phyloP scores from a whole-genome alignment of 2,888 invertebrate species.

The Phrixothrix hirtus region DNA sequence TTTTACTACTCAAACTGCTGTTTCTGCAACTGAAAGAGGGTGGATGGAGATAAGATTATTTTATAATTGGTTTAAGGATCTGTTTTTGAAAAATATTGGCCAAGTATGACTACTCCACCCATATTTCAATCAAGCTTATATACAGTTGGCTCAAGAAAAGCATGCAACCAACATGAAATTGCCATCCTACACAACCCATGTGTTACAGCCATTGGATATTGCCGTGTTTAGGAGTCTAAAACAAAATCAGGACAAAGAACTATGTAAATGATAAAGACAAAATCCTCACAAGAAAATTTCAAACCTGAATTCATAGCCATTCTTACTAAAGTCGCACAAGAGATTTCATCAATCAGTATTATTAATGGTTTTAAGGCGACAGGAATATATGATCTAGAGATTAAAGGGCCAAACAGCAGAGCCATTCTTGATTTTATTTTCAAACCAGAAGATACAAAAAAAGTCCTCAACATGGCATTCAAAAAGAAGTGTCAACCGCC shows the following conservation, averaged over 20 bases:
- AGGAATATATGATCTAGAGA: background rate
- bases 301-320: constrained; percentile 9
- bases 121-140: constrained; percentile 26
- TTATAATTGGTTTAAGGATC: constrained; percentile 34
- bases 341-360: constrained; percentile 1
- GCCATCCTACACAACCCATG: constrained; percentile 33
- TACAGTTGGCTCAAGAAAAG: no score
- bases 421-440: background rate
- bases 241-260: constrained; percentile 30
- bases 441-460: background rate
- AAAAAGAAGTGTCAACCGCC: constrained; percentile 2
- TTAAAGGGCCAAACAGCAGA: background rate
- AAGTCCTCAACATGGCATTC: background rate
- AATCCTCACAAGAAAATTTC: constrained; percentile 11
- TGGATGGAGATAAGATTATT: no score
- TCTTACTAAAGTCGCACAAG: constrained; percentile 4
- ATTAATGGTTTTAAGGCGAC: constrained; percentile 4
- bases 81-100: constrained; percentile 17
- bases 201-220: constrained; percentile 37
- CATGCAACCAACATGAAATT: no score
- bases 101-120: constrained; percentile 19
- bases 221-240: constrained; percentile 38
- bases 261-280: constrained; percentile 1
- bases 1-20: constrained; percentile 35
- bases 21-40: constrained; percentile 42